Evolutionary conservation across 1,140 invertebrate species (phyloP).

Genomic region (Caerostris extrusa): DNA sequence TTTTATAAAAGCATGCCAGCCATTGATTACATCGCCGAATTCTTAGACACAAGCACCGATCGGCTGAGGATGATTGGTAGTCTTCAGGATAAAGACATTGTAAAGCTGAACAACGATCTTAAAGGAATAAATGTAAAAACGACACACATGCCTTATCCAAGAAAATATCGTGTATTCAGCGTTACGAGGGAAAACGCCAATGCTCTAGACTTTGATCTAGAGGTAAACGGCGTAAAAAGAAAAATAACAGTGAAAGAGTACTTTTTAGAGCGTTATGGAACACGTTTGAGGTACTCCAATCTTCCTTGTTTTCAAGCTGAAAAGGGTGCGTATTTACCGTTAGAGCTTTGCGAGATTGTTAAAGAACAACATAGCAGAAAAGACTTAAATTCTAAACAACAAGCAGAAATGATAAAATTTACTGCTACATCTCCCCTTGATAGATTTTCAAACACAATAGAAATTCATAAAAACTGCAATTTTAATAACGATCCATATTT

Average conservation of each 20-base stretch:
- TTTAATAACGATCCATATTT: constrained; percentile 77
- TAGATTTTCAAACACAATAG: constrained; percentile 76
- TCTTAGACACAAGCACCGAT: not conserved
- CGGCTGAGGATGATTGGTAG: not conserved
- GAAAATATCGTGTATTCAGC: not conserved
- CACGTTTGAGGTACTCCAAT: constrained; percentile 78
- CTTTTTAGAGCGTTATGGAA: too few species aligned
- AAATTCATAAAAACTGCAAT: not conserved
- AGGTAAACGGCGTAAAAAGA: not conserved
- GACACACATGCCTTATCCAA: constrained; percentile 64
- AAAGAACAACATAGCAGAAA: constrained; percentile 78
- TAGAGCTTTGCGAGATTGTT: constrained; percentile 80
- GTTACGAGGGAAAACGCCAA: constrained; percentile 54
- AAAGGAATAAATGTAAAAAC: constrained; percentile 69
- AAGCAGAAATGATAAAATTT: constrained; percentile 78
- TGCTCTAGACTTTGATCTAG: constrained; percentile 32
- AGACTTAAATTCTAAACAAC: constrained; percentile 72
- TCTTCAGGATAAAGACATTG: not conserved
- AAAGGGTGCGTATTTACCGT: constrained; percentile 79
- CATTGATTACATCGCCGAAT: constrained; percentile 15
- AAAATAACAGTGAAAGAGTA: too few species aligned
- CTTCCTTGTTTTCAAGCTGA: constrained; percentile 79
- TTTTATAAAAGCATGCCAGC: constrained; percentile 42
- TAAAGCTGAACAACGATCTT: constrained; percentile 20
- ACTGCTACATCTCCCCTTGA: constrained; percentile 79